These are phyloP conservation scores for Cynodonichthys magdalenae DNA, from an alignment of 2,797 vertebrate species.

Conservation along the genomic window DNA sequence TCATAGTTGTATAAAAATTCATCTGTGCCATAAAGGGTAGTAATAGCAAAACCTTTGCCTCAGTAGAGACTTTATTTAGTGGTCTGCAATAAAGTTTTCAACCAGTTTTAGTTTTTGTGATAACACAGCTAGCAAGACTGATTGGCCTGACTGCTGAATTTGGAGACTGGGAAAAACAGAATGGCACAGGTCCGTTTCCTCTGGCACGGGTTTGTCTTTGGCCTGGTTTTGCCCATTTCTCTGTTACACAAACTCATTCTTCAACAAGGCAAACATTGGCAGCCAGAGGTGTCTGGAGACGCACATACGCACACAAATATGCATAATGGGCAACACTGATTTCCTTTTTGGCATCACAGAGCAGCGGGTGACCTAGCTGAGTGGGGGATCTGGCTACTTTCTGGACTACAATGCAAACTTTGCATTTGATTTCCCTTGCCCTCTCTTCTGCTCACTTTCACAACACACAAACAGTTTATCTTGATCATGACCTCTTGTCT, in stretches of 20 bases:
- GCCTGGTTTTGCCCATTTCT: slow-evolving; percentile 45
- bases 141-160: slow-evolving; percentile 62
- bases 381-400: slow-evolving; percentile 43
- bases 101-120: slow-evolving; percentile 36
- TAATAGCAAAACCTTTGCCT: neutral
- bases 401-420: slow-evolving; percentile 46
- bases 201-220: slow-evolving; percentile 59
- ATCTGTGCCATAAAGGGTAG: no score
- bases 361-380: slow-evolving; percentile 64
- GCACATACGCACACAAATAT: slow-evolving; percentile 24
- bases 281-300: slow-evolving; percentile 60
- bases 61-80: slow-evolving; percentile 22
- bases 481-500: slow-evolving; percentile 23
- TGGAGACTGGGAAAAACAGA: slow-evolving; percentile 42
- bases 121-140: slow-evolving; percentile 38
- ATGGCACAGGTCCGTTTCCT: slow-evolving; percentile 46
- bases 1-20: no score
- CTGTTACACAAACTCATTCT: slow-evolving; percentile 12
- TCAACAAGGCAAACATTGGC: slow-evolving; percentile 50
- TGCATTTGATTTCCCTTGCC: slow-evolving; percentile 15
- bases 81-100: slow-evolving; percentile 22
- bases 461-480: slow-evolving; percentile 12
- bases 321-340: slow-evolving; percentile 67
- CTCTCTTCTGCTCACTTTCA: slow-evolving; percentile 21
- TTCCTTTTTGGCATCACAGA: slow-evolving; percentile 72